These are phyloP conservation scores for Fragum sueziense DNA, from an alignment of 2,888 invertebrate genomes.

Conservation along the genomic window DNA sequence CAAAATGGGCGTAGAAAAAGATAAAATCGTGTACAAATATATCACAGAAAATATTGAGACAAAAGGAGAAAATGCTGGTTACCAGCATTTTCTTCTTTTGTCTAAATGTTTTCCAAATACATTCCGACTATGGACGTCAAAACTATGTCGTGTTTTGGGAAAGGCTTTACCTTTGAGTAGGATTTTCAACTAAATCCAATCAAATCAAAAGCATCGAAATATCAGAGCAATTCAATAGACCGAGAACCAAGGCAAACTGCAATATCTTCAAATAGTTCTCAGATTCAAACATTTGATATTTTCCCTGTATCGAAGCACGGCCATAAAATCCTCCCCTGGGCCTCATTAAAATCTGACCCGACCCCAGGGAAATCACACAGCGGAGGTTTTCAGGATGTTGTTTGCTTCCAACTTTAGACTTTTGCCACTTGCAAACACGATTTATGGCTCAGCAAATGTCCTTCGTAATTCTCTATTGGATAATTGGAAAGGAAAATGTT, in stretches of 20 bases:
- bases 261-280: too few species aligned
- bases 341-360: slow-evolving; percentile 56
- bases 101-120: slow-evolving; percentile 23
- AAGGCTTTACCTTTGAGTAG: too few species aligned
- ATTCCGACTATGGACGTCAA: too few species aligned
- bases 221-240: too few species aligned
- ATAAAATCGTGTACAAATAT: too few species aligned
- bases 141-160: too few species aligned
- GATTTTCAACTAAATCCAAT: too few species aligned
- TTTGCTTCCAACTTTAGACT: slow-evolving; percentile 42
- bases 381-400: slow-evolving; percentile 60
- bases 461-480: slow-evolving; percentile 8
- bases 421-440: slow-evolving; percentile 25
- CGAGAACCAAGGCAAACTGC: too few species aligned
- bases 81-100: neutral
- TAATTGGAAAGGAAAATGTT: slow-evolving; percentile 22
- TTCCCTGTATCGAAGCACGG: slow-evolving; percentile 27
- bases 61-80: neutral
- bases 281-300: neutral
- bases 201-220: too few species aligned
- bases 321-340: slow-evolving; percentile 46
- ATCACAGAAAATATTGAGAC: neutral
- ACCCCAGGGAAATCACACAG: slow-evolving; percentile 66
- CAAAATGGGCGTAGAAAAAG: too few species aligned
- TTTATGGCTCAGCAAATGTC: slow-evolving; percentile 52